A percentile compares a stretch with the other conserved stretches of the same genome.
These are phyloP conservation scores for Petrophora chlorosata DNA, from an alignment of 2,888 invertebrate genomes.

Conservation along the genomic window DNA sequence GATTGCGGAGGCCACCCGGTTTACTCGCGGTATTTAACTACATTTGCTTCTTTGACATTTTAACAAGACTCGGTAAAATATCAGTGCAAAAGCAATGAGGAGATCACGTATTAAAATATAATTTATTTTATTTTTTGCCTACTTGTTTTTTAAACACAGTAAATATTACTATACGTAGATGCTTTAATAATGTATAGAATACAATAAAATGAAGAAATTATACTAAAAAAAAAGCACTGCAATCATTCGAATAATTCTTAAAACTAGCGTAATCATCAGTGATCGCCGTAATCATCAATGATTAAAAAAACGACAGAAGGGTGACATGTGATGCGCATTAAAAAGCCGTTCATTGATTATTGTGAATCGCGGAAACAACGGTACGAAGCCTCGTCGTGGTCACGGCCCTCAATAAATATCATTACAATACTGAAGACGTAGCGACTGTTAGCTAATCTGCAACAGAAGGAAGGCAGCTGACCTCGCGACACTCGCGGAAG, in stretches of 20 bases:
- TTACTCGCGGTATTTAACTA: constrained; percentile 47
- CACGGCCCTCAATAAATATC: constrained; percentile 45
- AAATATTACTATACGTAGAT: no score
- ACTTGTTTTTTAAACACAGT: no score
- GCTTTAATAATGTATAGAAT: no score
- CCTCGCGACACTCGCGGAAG: constrained; percentile 71
- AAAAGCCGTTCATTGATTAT: constrained; percentile 7
- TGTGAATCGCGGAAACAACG: constrained; percentile 52
- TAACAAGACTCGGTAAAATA: constrained; percentile 4
- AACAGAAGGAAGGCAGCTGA: constrained; percentile 40
- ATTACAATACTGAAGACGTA: constrained; percentile 42
- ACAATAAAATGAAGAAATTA: no score
- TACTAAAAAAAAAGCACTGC: no score
- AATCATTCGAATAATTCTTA: no score
- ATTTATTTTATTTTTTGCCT: no score
- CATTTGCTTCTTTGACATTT: constrained; percentile 29
- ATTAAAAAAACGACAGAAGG: no score
- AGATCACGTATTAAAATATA: no score
- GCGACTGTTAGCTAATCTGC: constrained; percentile 19
- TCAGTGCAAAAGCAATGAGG: constrained; percentile 1
- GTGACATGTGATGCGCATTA: constrained; percentile 7
- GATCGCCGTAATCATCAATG: no score
- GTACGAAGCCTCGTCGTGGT: constrained; percentile 31
- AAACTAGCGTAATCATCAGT: no score
- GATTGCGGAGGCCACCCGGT: constrained; percentile 64